These are phyloP conservation scores for Chaetogeoica ovagalla DNA, from an alignment of 2,888 invertebrate genomes.

Conservation along the genomic window DNA sequence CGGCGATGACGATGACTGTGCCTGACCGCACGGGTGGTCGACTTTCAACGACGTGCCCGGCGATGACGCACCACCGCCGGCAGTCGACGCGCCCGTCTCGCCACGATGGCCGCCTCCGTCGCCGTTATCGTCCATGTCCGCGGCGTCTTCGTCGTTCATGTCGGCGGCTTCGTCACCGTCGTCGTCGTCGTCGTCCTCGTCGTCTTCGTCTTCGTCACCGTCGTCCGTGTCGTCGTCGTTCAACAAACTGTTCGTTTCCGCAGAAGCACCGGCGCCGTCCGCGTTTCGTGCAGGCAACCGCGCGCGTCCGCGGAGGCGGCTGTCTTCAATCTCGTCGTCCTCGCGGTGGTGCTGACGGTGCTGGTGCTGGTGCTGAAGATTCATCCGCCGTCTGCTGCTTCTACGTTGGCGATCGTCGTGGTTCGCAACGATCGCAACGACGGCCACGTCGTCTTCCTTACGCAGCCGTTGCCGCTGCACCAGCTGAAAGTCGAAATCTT, in stretches of 20 bases:
- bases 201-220: neutral
- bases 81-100: slow-evolving; percentile 10
- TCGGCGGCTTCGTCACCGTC: neutral
- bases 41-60: neutral
- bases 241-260: too few species aligned
- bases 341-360: neutral
- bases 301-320: neutral
- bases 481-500: slow-evolving; percentile 39
- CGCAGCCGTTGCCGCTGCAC: slow-evolving; percentile 27
- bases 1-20: neutral
- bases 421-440: neutral
- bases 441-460: neutral
- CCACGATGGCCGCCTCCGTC: neutral
- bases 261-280: too few species aligned
- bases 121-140: neutral
- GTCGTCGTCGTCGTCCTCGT: neutral
- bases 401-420: slow-evolving; percentile 16
- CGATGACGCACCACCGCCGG: neutral
- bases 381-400: slow-evolving; percentile 30
- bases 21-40: slow-evolving; percentile 1
- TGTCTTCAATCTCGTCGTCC: neutral
- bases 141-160: neutral
- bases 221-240: neutral
- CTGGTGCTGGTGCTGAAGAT: neutral
- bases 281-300: neutral